Evolutionary conservation across 2,113 vertebrate species (phyloP).

Genomic region (Mastomys natalensis): DNA sequence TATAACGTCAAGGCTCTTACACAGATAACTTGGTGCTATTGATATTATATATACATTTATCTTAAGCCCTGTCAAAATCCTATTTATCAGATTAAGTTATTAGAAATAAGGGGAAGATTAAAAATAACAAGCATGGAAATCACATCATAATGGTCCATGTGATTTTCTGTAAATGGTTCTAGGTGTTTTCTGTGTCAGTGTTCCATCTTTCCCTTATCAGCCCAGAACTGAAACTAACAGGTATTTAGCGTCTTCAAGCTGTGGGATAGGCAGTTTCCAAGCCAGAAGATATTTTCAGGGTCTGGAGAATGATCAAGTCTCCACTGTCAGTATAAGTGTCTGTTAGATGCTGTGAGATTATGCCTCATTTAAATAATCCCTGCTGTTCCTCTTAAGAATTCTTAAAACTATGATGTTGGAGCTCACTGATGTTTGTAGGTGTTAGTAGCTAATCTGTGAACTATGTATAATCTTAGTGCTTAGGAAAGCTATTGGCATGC

Average conservation of each 20-base stretch:
- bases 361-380: not conserved
- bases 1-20: constrained; percentile 45
- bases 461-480: not conserved
- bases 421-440: not conserved
- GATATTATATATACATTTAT: constrained; percentile 57
- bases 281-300: not conserved
- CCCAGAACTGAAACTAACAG: not conserved
- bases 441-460: not conserved
- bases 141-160: not conserved
- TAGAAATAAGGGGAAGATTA: constrained; percentile 2
- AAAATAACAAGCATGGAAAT: constrained; percentile 44
- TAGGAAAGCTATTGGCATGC: not conserved
- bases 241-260: not conserved
- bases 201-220: not conserved
- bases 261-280: no score
- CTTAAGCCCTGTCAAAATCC: not conserved
- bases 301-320: no score
- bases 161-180: not conserved
- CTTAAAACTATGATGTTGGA: not conserved
- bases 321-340: no score
- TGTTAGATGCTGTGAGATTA: not conserved
- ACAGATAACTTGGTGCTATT: constrained; percentile 50
- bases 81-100: constrained; percentile 41
- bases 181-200: accelerated
- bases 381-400: not conserved